Conservation (phyloP, 2,888 invertebrate species). For the Ectropis crepuscularia region DNA sequence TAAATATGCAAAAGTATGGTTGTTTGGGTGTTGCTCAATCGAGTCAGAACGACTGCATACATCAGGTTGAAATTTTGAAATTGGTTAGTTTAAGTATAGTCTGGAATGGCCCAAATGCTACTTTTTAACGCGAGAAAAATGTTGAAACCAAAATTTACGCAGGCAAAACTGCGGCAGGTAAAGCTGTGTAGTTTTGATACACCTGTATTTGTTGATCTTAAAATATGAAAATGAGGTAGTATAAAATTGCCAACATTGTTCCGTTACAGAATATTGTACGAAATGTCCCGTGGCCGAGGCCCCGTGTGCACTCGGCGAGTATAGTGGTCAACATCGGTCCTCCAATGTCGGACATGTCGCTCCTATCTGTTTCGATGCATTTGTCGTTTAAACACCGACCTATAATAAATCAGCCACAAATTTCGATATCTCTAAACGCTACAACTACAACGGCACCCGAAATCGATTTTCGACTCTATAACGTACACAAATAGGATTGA, state of each 20-base stretch:
- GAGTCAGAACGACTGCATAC: too few relatives aligned
- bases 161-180: too few relatives aligned
- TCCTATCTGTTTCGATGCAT: constrained; percentile 85
- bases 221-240: too few relatives aligned
- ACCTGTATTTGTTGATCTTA: too few relatives aligned
- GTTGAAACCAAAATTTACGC: too few relatives aligned
- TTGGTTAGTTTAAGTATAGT: too few relatives aligned
- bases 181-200: too few relatives aligned
- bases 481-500: not conserved
- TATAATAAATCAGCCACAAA: constrained; percentile 81
- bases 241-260: not conserved
- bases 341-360: constrained; percentile 83
- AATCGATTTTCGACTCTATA: constrained; percentile 43
- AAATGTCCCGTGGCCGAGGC: constrained; percentile 41
- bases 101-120: too few relatives aligned
- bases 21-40: too few relatives aligned
- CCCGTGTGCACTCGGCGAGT: constrained; percentile 59
- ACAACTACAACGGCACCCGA: constrained; percentile 36
- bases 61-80: too few relatives aligned
- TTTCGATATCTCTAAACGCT: constrained; percentile 44
- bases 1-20: too few relatives aligned
- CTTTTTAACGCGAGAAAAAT: too few relatives aligned
- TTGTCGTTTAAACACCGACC: constrained; percentile 85
- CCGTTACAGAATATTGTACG: constrained; percentile 21
- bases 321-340: constrained; percentile 80